Conservation (phyloP, 2,113 vertebrate genomes). For the Tragelaphus buxtoni region DNA sequence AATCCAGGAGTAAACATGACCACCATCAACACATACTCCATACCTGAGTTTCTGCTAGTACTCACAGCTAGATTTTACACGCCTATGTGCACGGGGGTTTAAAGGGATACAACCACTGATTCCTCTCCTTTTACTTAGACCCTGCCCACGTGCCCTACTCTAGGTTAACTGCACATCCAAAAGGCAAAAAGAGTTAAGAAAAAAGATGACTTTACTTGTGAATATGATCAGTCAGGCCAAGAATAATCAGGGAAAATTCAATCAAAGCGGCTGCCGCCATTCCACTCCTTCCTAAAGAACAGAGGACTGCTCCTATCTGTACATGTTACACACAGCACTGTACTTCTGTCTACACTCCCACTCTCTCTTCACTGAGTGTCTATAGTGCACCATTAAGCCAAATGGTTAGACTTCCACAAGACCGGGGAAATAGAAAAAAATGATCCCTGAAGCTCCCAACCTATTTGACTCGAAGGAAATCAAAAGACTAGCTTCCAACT, state of each 20-base stretch:
- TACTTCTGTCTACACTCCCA: background rate
- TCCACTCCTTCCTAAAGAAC: background rate
- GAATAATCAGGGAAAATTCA: background rate
- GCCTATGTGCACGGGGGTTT: background rate
- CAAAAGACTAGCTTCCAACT: background rate
- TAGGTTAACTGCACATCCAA: background rate
- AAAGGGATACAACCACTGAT: background rate
- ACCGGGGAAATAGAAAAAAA: background rate
- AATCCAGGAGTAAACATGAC: background rate
- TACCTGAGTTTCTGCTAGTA: background rate
- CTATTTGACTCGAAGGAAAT: background rate
- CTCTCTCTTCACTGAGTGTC: background rate
- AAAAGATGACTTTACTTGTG: background rate
- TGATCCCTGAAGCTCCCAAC: background rate
- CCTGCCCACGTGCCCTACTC: background rate
- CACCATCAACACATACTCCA: background rate
- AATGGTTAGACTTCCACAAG: background rate
- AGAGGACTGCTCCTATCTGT: background rate
- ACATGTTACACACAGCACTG: background rate
- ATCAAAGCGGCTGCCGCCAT: background rate
- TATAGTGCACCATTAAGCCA: background rate
- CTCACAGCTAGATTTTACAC: background rate
- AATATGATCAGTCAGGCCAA: background rate
- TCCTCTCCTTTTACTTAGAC: background rate
- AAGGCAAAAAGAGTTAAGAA: background rate